Percentiles rank a stretch among this genome's conserved stretches.
Evolutionary conservation across 1,140 invertebrate genomes (phyloP).

Genomic region (Neodiprion pinetum): DNA sequence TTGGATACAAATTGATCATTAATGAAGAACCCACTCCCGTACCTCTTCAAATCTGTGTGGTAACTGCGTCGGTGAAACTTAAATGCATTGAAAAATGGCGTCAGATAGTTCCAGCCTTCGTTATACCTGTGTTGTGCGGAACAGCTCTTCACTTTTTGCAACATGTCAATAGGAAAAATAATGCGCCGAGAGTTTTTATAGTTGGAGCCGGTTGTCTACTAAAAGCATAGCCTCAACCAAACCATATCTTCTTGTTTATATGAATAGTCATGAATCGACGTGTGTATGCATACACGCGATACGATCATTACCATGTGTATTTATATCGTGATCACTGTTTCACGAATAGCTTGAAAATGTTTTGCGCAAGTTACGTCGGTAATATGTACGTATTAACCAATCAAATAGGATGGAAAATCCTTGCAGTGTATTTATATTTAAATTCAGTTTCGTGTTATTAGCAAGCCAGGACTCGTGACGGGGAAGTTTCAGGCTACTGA

Average conservation of each 20-base stretch:
- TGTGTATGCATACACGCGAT: no score
- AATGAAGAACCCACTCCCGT: no score
- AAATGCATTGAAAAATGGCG: background rate
- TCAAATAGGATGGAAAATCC: background rate
- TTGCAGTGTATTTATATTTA: background rate
- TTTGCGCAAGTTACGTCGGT: no score
- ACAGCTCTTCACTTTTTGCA: background rate
- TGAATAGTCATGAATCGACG: no score
- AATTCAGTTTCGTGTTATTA: background rate
- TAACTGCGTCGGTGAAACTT: background rate
- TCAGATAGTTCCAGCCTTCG: background rate
- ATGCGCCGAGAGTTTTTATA: background rate
- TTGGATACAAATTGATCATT: background rate
- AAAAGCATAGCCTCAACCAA: no score
- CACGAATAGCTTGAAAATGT: no score
- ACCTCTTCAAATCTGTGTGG: no score
- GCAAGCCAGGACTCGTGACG: background rate
- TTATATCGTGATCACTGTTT: background rate
- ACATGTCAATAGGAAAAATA: conserved; percentile 8
- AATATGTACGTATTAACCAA: no score
- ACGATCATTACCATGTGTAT: background rate
- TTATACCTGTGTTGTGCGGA: background rate
- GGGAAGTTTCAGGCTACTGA: background rate
- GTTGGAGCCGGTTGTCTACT: no score
- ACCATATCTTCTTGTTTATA: no score